Evolutionary conservation across 2,797 vertebrate genomes (phyloP).

Genomic region (Chaetophractus vellerosus): DNA sequence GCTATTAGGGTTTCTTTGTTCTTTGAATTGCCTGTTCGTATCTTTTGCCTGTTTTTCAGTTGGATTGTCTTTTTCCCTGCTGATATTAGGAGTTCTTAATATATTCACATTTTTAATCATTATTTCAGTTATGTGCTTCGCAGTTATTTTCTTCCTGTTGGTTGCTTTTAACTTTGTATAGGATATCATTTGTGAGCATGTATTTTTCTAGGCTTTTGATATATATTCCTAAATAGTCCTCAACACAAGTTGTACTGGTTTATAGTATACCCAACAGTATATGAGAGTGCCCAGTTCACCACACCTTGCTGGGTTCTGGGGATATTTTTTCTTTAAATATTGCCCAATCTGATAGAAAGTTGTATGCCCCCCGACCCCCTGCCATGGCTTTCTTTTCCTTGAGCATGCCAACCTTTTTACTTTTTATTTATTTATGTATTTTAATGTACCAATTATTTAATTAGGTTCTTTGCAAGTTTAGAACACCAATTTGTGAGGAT

Average conservation of each 20-base stretch:
- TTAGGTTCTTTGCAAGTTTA: too few relatives aligned
- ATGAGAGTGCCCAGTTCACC: not conserved
- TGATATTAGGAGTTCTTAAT: slow-evolving; percentile 6
- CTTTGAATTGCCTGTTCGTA: not conserved
- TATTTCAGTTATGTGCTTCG: not conserved
- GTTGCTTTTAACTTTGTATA: slow-evolving; percentile 8
- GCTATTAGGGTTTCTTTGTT: not conserved
- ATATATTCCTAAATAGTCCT: not conserved
- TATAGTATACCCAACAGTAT: not conserved
- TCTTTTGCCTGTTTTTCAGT: not conserved
- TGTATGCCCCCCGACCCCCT: not conserved
- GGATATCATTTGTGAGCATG: not conserved
- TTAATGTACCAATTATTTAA: too few relatives aligned
- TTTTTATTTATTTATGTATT: too few relatives aligned
- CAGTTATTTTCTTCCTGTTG: slow-evolving; percentile 29
- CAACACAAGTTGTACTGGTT: not conserved
- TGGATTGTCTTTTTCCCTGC: not conserved
- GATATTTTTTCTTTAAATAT: not conserved
- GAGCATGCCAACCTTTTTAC: not conserved
- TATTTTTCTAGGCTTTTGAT: slow-evolving; percentile 3
- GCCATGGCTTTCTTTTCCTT: not conserved
- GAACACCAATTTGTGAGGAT: too few relatives aligned
- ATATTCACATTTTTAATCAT: slow-evolving; percentile 21
- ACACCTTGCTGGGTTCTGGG: not conserved
- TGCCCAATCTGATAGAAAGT: not conserved